Evolutionary conservation across 2,113 vertebrate species (phyloP).

Genomic region (Gadus chalcogrammus): DNA sequence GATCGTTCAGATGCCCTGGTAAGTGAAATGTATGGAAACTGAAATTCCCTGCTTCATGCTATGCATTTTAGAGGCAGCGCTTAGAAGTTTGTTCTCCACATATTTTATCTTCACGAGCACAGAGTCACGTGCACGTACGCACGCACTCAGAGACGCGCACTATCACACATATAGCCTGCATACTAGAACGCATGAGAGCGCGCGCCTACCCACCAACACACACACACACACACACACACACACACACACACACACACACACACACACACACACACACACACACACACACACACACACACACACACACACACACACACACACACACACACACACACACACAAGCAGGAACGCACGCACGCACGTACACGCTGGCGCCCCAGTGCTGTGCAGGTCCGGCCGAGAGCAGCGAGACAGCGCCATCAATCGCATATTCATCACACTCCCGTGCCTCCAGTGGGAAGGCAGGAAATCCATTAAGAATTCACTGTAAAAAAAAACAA

Average conservation of each 20-base stretch:
- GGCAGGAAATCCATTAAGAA: too few species aligned
- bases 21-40: slow-evolving; percentile 12
- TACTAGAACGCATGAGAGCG: neutral
- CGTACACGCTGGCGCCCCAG: too few species aligned
- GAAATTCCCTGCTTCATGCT: too few species aligned
- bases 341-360: too few species aligned
- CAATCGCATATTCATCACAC: slow-evolving; percentile 57
- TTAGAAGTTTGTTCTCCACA: too few species aligned
- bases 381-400: too few species aligned
- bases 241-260: neutral
- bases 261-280: neutral
- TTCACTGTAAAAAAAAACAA: too few species aligned
- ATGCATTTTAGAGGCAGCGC: too few species aligned
- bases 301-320: neutral
- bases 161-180: neutral
- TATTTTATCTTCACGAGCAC: neutral
- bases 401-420: slow-evolving; percentile 73
- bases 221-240: neutral
- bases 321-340: too few species aligned
- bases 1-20: slow-evolving; percentile 55
- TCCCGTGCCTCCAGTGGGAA: slow-evolving; percentile 26
- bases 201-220: too few species aligned
- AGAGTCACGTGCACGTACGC: neutral
- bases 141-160: neutral
- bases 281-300: neutral